Evolutionary conservation across 2,113 vertebrate species (phyloP), one percentile per base, ranked within the genome.

Genomic region (Eidolon helvum): DNA sequence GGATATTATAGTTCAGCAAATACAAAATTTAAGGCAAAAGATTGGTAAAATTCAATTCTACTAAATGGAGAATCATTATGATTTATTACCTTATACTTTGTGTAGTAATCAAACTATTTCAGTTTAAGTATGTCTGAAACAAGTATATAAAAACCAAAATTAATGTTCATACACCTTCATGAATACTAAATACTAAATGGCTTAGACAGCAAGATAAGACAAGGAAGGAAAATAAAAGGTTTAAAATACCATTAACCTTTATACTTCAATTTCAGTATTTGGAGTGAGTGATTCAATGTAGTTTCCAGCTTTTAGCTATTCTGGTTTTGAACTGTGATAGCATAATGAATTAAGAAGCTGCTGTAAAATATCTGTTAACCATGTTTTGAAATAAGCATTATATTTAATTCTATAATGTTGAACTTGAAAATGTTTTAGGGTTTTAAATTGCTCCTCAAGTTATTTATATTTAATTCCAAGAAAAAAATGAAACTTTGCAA

Each of bases 101-200:
- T 86, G 21, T 89, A 74, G 59, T 83, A 91, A 85, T 91, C 71
- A 91, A 95, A 89, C 48, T 86, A 61, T 59, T 85, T 94, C 82
- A 77, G 57, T 94, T 96, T 96, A 97, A 91, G 94, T 93, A 90
- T 83, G 61, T 80, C 85, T 98, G 90, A 93, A 93, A 78, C 48
- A 93, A 97, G 89, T 86, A 95, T 71, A 93, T 89, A 91, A 95
- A 97, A 94, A 66, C 3, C 53, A 85, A 96, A 95, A 94, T 96
- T 88, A 91, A 95, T 87, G 69, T 85, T 87, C 90, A 89, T 16
- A 65, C 9, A 83, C 19, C 38, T 89, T 90, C 83, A 93, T 96
- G 87, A 97, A 86, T 96, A 88, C 53, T 90, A 87, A 90, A 57
- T 38, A 24, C 35, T 61, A 86, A 94, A 88, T 94, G 72, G 22